Percentiles rank a stretch among this genome's conserved stretches.
Evolutionary conservation across 2,113 vertebrate species (phyloP).

Genomic region (Arizona elegans): DNA sequence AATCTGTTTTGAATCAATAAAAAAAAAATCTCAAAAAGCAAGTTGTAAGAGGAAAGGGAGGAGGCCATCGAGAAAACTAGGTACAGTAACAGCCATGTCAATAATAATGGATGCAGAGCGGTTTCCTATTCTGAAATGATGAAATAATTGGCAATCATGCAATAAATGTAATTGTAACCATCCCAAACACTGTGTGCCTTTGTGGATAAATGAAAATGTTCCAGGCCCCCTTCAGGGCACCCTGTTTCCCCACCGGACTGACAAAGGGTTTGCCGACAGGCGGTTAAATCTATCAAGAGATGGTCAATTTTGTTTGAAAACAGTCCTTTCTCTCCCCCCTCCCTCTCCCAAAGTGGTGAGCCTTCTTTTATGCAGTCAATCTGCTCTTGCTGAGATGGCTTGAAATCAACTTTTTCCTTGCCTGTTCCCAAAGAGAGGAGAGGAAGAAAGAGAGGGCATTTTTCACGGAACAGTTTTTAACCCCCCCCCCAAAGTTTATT

Average conservation of each 20-base stretch:
- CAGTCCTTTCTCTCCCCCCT: conserved; percentile 32
- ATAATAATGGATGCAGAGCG: conserved; percentile 50
- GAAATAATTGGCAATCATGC: conserved; percentile 55
- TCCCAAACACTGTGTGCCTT: conserved; percentile 25
- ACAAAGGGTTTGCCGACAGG: conserved; percentile 57
- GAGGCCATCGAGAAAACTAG: not conserved
- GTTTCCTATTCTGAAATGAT: conserved; percentile 46
- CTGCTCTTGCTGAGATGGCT: conserved; percentile 15
- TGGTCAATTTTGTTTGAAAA: conserved; percentile 71
- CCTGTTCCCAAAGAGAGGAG: not conserved
- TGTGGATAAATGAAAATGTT: conserved; percentile 49
- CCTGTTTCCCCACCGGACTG: conserved; percentile 16
- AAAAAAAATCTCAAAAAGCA: conserved; percentile 36
- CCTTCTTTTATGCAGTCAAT: conserved; percentile 44
- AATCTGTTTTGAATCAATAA: conserved; percentile 51
- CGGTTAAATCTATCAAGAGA: conserved; percentile 59
- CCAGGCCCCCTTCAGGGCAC: conserved; percentile 25
- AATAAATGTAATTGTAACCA: conserved; percentile 48
- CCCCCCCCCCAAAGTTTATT: not conserved
- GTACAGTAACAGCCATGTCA: conserved; percentile 19
- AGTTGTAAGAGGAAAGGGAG: not conserved
- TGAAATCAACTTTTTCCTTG: conserved; percentile 6
- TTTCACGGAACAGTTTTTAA: not conserved
- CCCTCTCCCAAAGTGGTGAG: conserved; percentile 22
- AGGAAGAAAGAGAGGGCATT: not conserved